Base-by-base conservation (phyloP, 2,888 invertebrate species). In the Acleris holmiana region DNA sequence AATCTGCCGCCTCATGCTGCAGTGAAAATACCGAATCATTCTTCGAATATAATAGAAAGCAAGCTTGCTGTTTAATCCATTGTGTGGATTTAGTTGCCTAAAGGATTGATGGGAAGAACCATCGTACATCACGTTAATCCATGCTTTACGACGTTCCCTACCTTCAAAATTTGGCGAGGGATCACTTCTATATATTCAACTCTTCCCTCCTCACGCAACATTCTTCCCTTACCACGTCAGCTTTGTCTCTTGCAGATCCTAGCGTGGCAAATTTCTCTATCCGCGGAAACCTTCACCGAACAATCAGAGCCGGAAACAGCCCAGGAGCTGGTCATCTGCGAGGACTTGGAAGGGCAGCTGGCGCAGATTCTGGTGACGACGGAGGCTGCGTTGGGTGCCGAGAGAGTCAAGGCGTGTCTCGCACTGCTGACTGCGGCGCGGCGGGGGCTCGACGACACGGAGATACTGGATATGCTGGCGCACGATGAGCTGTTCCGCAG, bases 401-500 rank as follows among this genome's bases (percentile, higher is more conserved):
- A 94, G 29, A 93, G 94, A 68, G 95, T 96, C 17, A 94, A 94
- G 77, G 91, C 93, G 57, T 94, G 96, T 59, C 88, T 97, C 44
- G 94, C 96, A 2, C 93, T 97, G 67, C 88, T 97, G 65, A 94
- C 96, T 0, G 95, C 96, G 3, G 94, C 97, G 7, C 94, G 96
- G 61, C 94, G 96, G 79, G 98, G 98, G 2, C 91, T 98, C 51
- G 95, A 96, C 19, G 96, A 97, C 77, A 95, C 96, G 4, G 98
- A 98, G 90, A 95, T 97, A 83, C 88, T 96, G 75, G 96, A 95
- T 76, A 85, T 95, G 68, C 76, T 96, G 67, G 94, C 95, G 0
- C 94, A 94, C 73, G 94, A 95, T 74, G 91, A 94, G 47, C 89
- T 93, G 70, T 95, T 95, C 70, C 93, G 95, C 69, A 94, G 94